Evolutionary conservation across 2,113 vertebrate genomes (phyloP).

Genomic region (Chloropsis cyanopogon): DNA sequence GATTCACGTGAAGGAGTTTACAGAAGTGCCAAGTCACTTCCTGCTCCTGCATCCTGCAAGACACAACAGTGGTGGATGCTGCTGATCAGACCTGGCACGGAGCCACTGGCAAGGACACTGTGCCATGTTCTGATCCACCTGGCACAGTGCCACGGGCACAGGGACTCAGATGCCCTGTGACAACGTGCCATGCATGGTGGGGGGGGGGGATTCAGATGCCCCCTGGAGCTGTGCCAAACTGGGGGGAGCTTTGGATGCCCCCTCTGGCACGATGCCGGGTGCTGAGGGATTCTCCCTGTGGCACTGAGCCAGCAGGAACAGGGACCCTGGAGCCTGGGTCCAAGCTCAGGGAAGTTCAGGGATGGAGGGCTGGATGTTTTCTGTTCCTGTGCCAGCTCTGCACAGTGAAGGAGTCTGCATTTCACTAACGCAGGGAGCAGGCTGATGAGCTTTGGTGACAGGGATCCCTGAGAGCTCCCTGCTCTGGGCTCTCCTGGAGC

Average conservation of each 20-base stretch:
- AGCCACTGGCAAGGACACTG: constrained; percentile 53
- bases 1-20: background rate
- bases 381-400: background rate
- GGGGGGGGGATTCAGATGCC: constrained; percentile 42
- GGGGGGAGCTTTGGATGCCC: background rate
- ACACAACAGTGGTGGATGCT: background rate
- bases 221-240: constrained; percentile 11
- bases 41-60: background rate
- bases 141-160: background rate
- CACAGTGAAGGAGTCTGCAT: accelerated
- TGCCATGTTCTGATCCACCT: background rate
- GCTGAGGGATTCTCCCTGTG: constrained; percentile 9
- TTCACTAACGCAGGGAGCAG: background rate
- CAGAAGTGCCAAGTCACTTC: background rate
- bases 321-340: background rate
- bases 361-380: background rate
- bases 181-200: background rate
- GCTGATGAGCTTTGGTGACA: background rate
- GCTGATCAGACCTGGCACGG: constrained; percentile 49
- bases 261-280: background rate
- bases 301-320: background rate
- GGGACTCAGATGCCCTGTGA: constrained; percentile 45
- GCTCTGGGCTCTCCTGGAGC: background rate
- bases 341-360: background rate
- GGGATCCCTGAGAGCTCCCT: background rate